A percentile compares a stretch with the other conserved stretches of the same genome.
phyloP scores from a whole-genome alignment of 2,113 vertebrate species.

The Brachypodius melanocephalos region DNA sequence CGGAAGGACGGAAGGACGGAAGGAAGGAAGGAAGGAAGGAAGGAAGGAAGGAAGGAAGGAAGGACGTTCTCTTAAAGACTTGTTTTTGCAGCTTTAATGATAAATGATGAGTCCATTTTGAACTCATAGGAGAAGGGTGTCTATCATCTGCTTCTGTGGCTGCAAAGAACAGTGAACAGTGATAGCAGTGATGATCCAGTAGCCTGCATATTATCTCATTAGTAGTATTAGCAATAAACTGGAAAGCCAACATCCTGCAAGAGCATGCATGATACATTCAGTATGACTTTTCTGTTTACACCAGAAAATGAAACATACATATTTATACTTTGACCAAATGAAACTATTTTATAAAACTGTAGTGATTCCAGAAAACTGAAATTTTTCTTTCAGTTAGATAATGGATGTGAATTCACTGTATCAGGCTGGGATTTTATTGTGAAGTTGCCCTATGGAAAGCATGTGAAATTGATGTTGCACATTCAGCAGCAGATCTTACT shows the following conservation, averaged over 20 bases:
- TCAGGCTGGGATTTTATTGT: neutral
- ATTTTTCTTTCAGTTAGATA: neutral
- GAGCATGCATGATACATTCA: neutral
- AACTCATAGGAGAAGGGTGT: neutral
- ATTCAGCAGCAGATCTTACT: neutral
- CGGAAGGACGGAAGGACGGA: no score
- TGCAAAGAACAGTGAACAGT: neutral
- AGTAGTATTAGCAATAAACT: neutral
- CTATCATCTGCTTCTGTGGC: neutral
- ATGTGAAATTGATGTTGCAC: neutral
- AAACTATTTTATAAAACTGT: neutral
- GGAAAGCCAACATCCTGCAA: neutral
- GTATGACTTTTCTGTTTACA: neutral
- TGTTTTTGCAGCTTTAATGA: neutral
- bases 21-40: neutral
- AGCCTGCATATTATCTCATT: neutral
- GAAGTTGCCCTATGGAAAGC: neutral
- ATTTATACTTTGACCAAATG: neutral
- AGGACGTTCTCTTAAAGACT: neutral
- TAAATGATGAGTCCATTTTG: neutral
- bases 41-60: accelerated
- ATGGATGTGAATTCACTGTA: neutral
- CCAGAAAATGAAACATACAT: neutral
- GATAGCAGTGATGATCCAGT: neutral
- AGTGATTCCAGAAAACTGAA: neutral